These are phyloP conservation scores for Drosophila setifemur DNA, from an alignment of 1,140 invertebrate genomes.

Conservation along the genomic window DNA sequence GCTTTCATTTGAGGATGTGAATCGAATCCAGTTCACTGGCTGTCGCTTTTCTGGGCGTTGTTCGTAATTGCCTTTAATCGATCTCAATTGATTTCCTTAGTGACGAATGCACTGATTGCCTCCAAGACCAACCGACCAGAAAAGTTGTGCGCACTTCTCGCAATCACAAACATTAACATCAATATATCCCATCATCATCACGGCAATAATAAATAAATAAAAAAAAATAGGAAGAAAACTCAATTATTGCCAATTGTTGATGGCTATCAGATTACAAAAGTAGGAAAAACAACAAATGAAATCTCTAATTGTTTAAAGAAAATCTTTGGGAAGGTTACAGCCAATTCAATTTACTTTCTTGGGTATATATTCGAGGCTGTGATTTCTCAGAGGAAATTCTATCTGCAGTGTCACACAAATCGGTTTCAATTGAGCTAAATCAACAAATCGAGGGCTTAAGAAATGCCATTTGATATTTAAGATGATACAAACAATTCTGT, in stretches of 20 bases:
- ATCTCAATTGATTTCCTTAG: constrained; percentile 72
- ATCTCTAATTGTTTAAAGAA: constrained; percentile 20
- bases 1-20: constrained; percentile 1
- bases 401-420: no score
- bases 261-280: constrained; percentile 43
- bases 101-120: constrained; percentile 73
- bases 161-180: constrained; percentile 15
- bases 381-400: not conserved
- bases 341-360: constrained; percentile 7
- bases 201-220: constrained; percentile 12
- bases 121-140: not conserved
- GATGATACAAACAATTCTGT: no score
- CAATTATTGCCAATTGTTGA: constrained; percentile 42
- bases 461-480: no score
- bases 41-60: constrained; percentile 54
- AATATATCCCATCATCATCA: not conserved
- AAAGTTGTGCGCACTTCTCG: constrained; percentile 14
- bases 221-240: constrained; percentile 22
- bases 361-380: not conserved
- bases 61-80: constrained; percentile 68
- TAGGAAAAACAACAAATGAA: constrained; percentile 28
- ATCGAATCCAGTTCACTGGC: not conserved
- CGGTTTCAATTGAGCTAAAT: no score
- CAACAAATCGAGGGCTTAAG: no score
- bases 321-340: constrained; percentile 44